Conservation (phyloP, 2,113 vertebrate genomes). For the Malurus melanocephalus region DNA sequence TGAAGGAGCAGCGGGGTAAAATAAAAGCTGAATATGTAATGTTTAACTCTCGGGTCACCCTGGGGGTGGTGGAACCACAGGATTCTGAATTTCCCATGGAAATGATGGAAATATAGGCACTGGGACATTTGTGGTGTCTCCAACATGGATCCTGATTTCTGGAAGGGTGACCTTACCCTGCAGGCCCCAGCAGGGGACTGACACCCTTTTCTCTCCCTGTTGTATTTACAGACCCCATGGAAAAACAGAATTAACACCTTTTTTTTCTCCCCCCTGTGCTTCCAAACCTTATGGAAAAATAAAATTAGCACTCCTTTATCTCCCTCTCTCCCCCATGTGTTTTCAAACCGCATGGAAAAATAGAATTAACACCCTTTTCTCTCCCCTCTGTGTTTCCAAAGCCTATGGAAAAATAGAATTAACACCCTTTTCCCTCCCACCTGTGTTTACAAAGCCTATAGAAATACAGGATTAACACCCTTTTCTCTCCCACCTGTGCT, state of each 20-base stretch:
- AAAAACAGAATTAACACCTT: background rate
- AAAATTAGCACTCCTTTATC: background rate
- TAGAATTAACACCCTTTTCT: background rate
- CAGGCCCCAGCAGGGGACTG: background rate
- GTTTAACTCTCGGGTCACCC: background rate
- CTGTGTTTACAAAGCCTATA: background rate
- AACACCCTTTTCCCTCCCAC: background rate
- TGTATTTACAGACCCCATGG: background rate
- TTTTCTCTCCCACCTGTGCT: background rate
- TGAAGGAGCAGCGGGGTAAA: background rate
- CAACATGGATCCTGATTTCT: background rate
- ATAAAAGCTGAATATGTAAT: background rate
- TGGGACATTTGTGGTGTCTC: background rate
- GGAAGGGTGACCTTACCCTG: background rate
- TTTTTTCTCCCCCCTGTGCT: background rate
- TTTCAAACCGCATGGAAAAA: background rate
- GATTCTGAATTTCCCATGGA: background rate
- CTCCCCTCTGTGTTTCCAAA: background rate
- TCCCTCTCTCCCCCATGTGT: background rate
- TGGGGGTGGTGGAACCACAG: background rate
- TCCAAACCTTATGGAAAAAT: background rate
- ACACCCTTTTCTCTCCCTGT: background rate
- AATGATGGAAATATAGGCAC: background rate
- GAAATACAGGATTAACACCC: background rate
- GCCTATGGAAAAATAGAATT: background rate